Evolutionary conservation across 2,113 vertebrate genomes (phyloP), one percentile per base, ranked within the genome.

Genomic region (Limanda limanda): DNA sequence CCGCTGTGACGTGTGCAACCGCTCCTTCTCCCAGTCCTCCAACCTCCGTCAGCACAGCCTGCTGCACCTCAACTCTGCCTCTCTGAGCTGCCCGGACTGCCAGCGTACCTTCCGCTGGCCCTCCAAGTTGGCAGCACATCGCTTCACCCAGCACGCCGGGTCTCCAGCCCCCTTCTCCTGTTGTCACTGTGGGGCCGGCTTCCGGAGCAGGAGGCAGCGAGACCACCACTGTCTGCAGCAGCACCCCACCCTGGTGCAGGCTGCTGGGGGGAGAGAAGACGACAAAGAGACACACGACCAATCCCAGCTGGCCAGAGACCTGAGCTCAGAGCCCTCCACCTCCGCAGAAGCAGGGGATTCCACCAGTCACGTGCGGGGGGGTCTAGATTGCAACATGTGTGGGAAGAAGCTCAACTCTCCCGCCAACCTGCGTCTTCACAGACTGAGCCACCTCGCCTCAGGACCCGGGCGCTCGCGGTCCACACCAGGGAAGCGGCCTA

Each of bases 11-110:
- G 83, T 96, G 6, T 98, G 96, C 47, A 93, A 93, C 61, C 95
- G 95, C 72, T 92, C 95, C 59, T 98, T 97, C 88, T 96, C 96
- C 0, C 96, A 97, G 90, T 95, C 94, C 4, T 97, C 96, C 47
- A 98, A 97, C 76, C 94, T 98, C 3, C 96, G 95, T 11, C 96
- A 97, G 81, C 97, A 97, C 82, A 94, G 95, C 4, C 94, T 96
- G 71, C 93, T 96, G 52, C 97, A 98, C 88, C 65, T 92, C 1
- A 87, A 83, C 2, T 75, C 93, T 0, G 84, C 85, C 0, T 86
- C 89, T 3, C 90, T 90, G 25, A 66, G 86, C 25, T 96, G 95
- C 76, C 91, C 92, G 0, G 93, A 95, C 76, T 96, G 95, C 73
- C 90, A 93, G 0, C 93, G 94, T 1, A 90, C 94, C 5, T 97